These are phyloP conservation scores for Drosophila sechellia DNA, from an alignment of 1,140 invertebrate genomes.

Conservation along the genomic window DNA sequence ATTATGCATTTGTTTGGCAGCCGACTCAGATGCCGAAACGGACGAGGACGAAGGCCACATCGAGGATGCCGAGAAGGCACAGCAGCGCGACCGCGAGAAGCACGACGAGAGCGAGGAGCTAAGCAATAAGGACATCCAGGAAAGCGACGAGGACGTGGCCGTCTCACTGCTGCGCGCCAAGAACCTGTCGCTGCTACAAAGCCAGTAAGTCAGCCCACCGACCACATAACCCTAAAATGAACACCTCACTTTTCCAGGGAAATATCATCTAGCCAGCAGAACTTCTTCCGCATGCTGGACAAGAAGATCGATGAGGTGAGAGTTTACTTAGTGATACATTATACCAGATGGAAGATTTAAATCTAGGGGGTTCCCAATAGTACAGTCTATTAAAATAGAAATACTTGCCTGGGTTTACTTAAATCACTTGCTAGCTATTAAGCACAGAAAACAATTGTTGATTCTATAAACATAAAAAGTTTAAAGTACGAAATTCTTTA, in stretches of 20 bases:
- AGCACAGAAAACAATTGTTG: neutral
- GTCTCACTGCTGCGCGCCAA: conserved; percentile 83
- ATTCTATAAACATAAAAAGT: neutral
- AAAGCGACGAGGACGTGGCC: conserved; percentile 81
- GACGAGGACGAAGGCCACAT: conserved; percentile 84
- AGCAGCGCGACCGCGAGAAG: conserved; percentile 80
- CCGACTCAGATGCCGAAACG: conserved; percentile 82
- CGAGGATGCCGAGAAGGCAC: conserved; percentile 78
- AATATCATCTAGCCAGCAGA: conserved; percentile 93
- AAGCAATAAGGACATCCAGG: conserved; percentile 83
- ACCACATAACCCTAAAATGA: conserved; percentile 26
- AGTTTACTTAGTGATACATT: neutral
- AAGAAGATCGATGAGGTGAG: conserved; percentile 95
- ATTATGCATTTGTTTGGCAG: conserved; percentile 35
- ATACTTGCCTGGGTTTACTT: neutral
- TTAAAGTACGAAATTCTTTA: neutral
- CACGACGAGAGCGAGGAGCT: conserved; percentile 77
- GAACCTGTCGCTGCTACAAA: conserved; percentile 82
- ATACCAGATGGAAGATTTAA: no score
- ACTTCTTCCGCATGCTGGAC: conserved; percentile 96
- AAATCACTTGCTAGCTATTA: neutral
- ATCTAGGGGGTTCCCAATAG: neutral
- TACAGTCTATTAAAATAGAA: neutral
- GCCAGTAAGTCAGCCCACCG: conserved; percentile 73
- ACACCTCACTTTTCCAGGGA: conserved; percentile 87